Conservation (phyloP, 2,113 vertebrate genomes). For the Clinocottus analis region DNA sequence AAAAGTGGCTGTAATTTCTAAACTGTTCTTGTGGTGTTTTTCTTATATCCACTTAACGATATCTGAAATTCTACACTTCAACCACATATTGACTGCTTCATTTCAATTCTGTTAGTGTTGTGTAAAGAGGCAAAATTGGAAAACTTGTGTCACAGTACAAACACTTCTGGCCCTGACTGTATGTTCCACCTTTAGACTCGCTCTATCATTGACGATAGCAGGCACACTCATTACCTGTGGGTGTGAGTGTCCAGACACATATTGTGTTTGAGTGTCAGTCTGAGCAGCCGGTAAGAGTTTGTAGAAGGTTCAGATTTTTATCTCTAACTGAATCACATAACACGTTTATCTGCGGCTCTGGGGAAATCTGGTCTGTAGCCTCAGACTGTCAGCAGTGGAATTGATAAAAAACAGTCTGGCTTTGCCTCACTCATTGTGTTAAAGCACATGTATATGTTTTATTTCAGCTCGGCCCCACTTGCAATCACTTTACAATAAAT, state of each 20-base stretch:
- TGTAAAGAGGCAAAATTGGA: not conserved
- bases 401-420: not conserved
- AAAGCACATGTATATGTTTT: not conserved
- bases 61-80: too few species aligned
- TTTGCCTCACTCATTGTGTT: not conserved
- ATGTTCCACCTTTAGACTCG: not conserved
- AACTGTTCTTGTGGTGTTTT: not conserved
- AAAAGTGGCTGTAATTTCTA: too few species aligned
- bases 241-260: not conserved
- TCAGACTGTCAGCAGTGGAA: not conserved
- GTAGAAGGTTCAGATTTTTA: conserved; percentile 1
- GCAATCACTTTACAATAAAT: not conserved
- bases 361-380: conserved; percentile 19
- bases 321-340: conserved; percentile 11
- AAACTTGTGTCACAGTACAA: not conserved
- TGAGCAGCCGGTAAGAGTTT: not conserved
- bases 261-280: not conserved
- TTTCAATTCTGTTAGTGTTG: not conserved
- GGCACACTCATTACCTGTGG: not conserved
- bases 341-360: not conserved
- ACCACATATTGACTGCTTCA: not conserved
- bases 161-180: not conserved
- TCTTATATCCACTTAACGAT: not conserved
- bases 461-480: not conserved
- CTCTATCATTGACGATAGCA: not conserved